Base-by-base conservation (phyloP, 2,888 invertebrate species). In the Noctua comes region DNA sequence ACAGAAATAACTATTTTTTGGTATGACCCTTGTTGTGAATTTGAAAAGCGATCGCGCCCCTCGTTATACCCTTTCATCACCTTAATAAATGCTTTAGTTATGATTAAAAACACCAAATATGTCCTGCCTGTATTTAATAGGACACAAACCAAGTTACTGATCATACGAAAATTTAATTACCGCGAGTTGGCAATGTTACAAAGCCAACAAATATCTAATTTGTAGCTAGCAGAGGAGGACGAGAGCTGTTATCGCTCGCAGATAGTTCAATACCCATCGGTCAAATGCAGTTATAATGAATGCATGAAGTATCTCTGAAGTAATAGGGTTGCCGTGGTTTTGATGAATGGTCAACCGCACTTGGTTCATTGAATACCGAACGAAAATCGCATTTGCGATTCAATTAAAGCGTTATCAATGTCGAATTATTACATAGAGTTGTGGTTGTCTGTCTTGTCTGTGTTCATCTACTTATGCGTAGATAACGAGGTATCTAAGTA, bases 121-220 rank as follows among this genome's bases (percentile, higher is more conserved):
- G 27, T 43, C 40, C 36, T 36, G 36, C 36, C 36, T 36, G 36
- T 36, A 4, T 36, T 36, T 36, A 36, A 31, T 36, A 36, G 36
- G 36, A 4, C 36, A 36, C 89, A 87, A 89, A 88, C 89, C 89
- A 89, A 91, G 90, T 91, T 86, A 91, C 90, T 92, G 92, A 92
- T 91, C 91, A 88, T 73, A 79, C 87, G 31, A 80, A 91, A 93
- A 94, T 94, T 94, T 93, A 93, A 95, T 96, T 93, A 93, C 91
- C 79, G 68, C 86, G 86, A 82, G 88, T 87, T 90, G 90, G 88
- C 84, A 90, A 86, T 80, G 88, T 85, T 90, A 84, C 90, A 59
- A 27, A 27, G 16, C n/a, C 27, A 7, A 59, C 62, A 90, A 91
- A 93, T 92, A 92, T 90, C 91, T 89, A 90, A 90, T 83, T 83